Evolutionary conservation across 1,140 invertebrate species (phyloP).

Genomic region (Neuroterus valhalla): DNA sequence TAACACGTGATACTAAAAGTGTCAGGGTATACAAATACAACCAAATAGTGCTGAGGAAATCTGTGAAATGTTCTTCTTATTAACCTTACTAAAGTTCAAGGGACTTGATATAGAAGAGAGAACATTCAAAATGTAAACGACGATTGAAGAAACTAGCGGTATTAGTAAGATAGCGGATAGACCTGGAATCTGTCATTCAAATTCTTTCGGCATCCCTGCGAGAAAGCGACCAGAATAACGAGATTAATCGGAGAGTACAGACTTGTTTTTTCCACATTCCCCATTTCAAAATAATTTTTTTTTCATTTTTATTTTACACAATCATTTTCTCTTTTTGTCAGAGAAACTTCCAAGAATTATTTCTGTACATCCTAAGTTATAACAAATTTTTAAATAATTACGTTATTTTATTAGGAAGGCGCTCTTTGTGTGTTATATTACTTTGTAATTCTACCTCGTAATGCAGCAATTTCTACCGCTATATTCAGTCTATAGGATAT

Average conservation of each 20-base stretch:
- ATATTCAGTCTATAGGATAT: constrained; percentile 28
- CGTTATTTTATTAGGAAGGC: constrained; percentile 25
- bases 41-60: too few species aligned
- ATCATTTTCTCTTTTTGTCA: not conserved
- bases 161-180: not conserved
- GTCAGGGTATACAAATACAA: too few species aligned
- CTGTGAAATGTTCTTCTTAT: too few species aligned
- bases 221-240: not conserved
- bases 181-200: not conserved
- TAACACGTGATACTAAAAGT: too few species aligned
- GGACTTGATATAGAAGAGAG: not conserved
- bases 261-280: not conserved
- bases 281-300: not conserved
- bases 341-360: constrained; percentile 19
- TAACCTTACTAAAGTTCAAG: not conserved
- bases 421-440: constrained; percentile 31
- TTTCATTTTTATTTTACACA: not conserved
- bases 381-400: constrained; percentile 30
- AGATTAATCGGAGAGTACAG: not conserved
- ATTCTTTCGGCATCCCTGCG: not conserved
- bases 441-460: constrained; percentile 16
- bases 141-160: not conserved
- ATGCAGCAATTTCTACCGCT: constrained; percentile 6
- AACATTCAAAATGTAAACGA: not conserved
- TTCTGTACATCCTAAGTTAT: constrained; percentile 29